Evolutionary conservation across 2,888 invertebrate genomes (phyloP).

Genomic region (Caenorhabditis imperialis): DNA sequence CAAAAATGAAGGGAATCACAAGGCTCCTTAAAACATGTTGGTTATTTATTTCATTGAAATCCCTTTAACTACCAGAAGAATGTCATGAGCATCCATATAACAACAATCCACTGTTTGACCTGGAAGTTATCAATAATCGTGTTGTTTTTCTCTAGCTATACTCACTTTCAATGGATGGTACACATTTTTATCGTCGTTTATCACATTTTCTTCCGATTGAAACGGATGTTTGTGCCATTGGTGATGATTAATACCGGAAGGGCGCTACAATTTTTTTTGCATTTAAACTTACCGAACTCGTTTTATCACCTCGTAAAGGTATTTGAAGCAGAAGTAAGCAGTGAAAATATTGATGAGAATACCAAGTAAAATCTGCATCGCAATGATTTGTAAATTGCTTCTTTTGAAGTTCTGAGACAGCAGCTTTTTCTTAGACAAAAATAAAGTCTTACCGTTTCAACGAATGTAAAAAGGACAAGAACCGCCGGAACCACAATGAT

Average conservation of each 20-base stretch:
- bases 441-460: conserved; percentile 3
- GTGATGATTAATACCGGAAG: background rate
- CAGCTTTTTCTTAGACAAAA: no score
- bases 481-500: conserved; percentile 1
- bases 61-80: no score
- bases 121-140: no score
- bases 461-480: background rate
- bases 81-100: no score
- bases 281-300: background rate
- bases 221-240: conserved; percentile 14
- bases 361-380: conserved; percentile 2
- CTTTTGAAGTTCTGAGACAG: conserved; percentile 10
- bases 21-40: no score
- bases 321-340: conserved; percentile 8
- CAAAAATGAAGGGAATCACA: no score
- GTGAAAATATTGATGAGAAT: background rate
- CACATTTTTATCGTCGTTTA: background rate
- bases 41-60: no score
- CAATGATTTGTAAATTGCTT: background rate
- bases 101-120: no score
- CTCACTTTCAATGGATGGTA: no score
- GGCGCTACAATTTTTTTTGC: conserved; percentile 11
- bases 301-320: conserved; percentile 14
- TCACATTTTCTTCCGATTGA: background rate
- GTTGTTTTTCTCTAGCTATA: no score